These are phyloP conservation scores for Gymnothorax reevesii DNA, from an alignment of 2,797 vertebrate species.

Conservation along the genomic window DNA sequence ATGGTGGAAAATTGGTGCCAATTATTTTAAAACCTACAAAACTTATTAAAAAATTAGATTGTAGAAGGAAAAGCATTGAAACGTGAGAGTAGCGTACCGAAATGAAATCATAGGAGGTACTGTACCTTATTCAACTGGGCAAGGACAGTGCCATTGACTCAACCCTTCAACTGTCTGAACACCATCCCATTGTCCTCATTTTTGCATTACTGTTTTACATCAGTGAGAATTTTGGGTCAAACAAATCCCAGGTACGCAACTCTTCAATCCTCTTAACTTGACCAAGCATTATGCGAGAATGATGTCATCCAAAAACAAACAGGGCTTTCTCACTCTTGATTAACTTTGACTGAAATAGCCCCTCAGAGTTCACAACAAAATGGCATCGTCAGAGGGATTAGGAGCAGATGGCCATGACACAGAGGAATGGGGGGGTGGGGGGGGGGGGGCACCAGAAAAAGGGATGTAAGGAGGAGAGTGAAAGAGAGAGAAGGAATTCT, in stretches of 20 bases:
- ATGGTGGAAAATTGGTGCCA: too few relatives aligned
- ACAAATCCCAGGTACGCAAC: neutral
- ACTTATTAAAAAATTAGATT: too few relatives aligned
- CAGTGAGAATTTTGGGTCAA: neutral
- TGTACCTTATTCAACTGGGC: neutral
- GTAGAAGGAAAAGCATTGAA: too few relatives aligned
- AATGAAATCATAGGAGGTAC: neutral
- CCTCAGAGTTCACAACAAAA: conserved; percentile 27
- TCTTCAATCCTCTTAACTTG: conserved; percentile 34
- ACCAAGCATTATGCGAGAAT: conserved; percentile 34
- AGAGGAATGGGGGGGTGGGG: conserved; percentile 10
- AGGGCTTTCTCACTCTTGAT: conserved; percentile 27
- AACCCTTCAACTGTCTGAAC: neutral
- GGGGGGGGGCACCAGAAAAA: neutral
- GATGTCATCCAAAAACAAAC: conserved; percentile 57
- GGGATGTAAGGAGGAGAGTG: conserved; percentile 32
- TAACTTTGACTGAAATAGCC: conserved; percentile 54
- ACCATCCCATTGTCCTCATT: neutral
- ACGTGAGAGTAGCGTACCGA: too few relatives aligned
- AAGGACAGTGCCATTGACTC: neutral
- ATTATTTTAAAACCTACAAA: too few relatives aligned
- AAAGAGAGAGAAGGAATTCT: conserved; percentile 37
- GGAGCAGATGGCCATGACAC: conserved; percentile 25
- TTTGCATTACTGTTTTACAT: neutral
- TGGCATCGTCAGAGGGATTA: conserved; percentile 27